Percentiles rank a stretch among this genome's conserved stretches.
phyloP scores from a whole-genome alignment of 2,113 vertebrate genomes.

The Maccullochella peelii region DNA sequence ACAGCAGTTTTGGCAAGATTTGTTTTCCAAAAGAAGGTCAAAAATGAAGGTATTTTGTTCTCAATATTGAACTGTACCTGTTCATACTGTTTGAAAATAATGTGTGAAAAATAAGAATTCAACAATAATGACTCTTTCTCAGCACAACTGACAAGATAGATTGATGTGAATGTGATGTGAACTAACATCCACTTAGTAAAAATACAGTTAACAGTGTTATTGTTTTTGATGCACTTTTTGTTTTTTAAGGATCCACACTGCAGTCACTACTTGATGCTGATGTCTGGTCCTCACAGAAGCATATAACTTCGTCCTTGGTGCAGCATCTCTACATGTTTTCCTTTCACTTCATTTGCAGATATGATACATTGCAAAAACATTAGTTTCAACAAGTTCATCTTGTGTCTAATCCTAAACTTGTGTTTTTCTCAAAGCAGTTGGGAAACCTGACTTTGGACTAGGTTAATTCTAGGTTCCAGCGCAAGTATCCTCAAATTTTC shows the following conservation, averaged over 20 bases:
- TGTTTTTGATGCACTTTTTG: slow-evolving; percentile 38
- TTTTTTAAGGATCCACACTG: slow-evolving; percentile 4
- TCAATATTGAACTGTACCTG: background rate
- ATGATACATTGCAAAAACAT: background rate
- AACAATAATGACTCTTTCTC: background rate
- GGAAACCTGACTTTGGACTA: slow-evolving; percentile 3
- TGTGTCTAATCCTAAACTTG: background rate
- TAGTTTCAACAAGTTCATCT: background rate
- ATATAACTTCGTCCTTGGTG: background rate
- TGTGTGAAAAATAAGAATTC: background rate
- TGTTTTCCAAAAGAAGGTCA: background rate
- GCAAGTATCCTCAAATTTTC: background rate
- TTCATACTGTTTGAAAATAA: background rate
- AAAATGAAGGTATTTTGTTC: background rate
- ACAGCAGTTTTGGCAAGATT: background rate
- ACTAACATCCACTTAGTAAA: background rate
- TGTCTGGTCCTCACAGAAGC: background rate
- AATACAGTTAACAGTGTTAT: slow-evolving; percentile 7
- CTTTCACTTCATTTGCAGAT: background rate
- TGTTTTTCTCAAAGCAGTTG: background rate
- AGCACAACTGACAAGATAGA: background rate
- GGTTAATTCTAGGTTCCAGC: background rate
- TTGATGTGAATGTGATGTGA: background rate
- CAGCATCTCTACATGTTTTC: background rate
- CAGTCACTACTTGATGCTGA: slow-evolving; percentile 5